Percentiles rank a stretch among this genome's conserved stretches.
These are phyloP conservation scores for Drosophila testacea DNA, from an alignment of 2,888 invertebrate genomes.

Conservation along the genomic window DNA sequence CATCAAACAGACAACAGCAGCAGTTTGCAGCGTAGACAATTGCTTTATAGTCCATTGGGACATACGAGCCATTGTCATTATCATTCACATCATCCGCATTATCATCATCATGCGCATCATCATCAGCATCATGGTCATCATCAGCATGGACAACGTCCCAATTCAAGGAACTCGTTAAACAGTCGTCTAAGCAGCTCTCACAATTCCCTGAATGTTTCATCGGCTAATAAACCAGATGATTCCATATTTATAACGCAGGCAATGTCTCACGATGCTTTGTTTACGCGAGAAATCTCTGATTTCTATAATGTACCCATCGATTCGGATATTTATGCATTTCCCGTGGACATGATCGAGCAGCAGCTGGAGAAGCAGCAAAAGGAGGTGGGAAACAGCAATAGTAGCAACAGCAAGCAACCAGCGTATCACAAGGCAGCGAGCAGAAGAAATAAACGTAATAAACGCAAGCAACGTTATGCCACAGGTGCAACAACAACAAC, in stretches of 20 bases:
- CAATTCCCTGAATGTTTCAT: conserved; percentile 90
- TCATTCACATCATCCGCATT: conserved; percentile 50
- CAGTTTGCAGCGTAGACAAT: conserved; percentile 77
- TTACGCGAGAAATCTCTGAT: conserved; percentile 92
- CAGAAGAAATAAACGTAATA: conserved; percentile 82
- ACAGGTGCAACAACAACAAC: conserved; percentile 24
- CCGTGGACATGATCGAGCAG: conserved; percentile 90
- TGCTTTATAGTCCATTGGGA: conserved; percentile 84
- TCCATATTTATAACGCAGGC: conserved; percentile 95
- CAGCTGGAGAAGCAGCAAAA: conserved; percentile 35
- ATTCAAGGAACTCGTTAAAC: conserved; percentile 91
- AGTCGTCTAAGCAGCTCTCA: conserved; percentile 94
- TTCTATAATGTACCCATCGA: conserved; percentile 96
- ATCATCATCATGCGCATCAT: conserved; percentile 44
- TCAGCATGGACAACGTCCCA: conserved; percentile 87
- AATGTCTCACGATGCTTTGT: conserved; percentile 93
- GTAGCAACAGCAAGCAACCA: conserved; percentile 50
- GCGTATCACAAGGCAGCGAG: conserved; percentile 72
- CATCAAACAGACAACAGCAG: conserved; percentile 57
- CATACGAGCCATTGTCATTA: conserved; percentile 82
- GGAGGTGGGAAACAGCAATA: conserved; percentile 9
- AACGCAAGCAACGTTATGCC: conserved; percentile 80
- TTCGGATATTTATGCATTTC: conserved; percentile 94
- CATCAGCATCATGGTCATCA: conserved; percentile 60
- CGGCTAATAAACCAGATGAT: conserved; percentile 91